Evolutionary conservation across 2,797 vertebrate genomes (phyloP).

Genomic region (Dicrostonyx torquatus): DNA sequence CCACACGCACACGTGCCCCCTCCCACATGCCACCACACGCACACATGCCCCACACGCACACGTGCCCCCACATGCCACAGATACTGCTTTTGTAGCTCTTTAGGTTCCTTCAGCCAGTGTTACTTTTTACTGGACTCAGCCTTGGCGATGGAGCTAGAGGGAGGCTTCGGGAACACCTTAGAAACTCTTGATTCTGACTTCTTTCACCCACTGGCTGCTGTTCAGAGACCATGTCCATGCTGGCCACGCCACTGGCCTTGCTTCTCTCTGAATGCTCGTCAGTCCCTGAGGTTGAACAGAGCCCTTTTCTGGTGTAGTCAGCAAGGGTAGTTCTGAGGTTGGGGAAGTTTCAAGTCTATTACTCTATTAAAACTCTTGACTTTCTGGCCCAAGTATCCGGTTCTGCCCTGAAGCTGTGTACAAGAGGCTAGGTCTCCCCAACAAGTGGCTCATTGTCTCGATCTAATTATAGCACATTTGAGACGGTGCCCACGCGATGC

Average conservation of each 20-base stretch:
- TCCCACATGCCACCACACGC: too few relatives aligned
- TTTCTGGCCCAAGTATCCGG: not conserved
- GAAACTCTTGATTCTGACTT: not conserved
- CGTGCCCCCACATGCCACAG: not conserved
- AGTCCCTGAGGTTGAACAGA: not conserved
- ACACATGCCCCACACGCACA: not conserved
- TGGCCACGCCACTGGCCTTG: too few relatives aligned
- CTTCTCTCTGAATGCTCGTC: not conserved
- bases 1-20: too few relatives aligned
- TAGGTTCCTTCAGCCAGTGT: not conserved
- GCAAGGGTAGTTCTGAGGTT: not conserved
- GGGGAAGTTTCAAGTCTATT: not conserved
- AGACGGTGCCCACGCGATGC: not conserved
- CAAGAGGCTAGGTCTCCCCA: not conserved
- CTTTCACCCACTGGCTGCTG: not conserved
- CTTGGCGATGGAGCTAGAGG: not conserved
- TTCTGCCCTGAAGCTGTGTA: not conserved
- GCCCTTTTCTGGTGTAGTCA: not conserved
- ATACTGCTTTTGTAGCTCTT: not conserved
- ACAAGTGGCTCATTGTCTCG: accelerated
- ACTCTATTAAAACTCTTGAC: not conserved
- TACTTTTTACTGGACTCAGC: not conserved
- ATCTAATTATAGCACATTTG: not conserved
- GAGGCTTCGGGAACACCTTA: not conserved
- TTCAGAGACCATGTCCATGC: not conserved